Conservation (phyloP, 2,888 invertebrate species). For the Siphlonurus alternatus region DNA sequence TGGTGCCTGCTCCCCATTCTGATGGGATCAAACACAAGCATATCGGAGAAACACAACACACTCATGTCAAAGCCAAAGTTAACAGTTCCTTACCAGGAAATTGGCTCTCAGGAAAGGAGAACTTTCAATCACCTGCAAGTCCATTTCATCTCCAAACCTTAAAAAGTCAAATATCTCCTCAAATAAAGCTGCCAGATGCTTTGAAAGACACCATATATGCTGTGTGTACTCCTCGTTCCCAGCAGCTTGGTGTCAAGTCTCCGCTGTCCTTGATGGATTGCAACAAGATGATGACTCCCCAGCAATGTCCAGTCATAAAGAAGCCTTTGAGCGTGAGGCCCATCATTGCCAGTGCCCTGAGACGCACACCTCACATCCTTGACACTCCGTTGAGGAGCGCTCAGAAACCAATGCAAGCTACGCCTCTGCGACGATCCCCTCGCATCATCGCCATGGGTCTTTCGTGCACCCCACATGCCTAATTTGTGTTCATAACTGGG, state of each 20-base stretch:
- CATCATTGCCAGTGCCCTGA: neutral
- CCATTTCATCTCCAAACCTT: neutral
- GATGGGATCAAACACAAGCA: neutral
- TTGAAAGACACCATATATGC: slow-evolving; percentile 10
- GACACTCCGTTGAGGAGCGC: neutral
- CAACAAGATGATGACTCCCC: neutral
- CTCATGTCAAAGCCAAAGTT: neutral
- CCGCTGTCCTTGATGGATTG: neutral
- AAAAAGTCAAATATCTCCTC: slow-evolving; percentile 2
- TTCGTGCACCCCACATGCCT: neutral
- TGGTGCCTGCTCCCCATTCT: neutral
- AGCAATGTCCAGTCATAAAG: neutral
- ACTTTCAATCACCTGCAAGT: neutral
- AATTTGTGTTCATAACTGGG: no score
- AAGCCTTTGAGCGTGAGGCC: neutral
- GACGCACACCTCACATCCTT: neutral
- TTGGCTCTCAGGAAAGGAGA: neutral
- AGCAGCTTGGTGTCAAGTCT: neutral
- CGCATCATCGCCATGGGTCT: neutral
- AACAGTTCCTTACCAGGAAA: neutral
- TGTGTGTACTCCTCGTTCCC: slow-evolving; percentile 9
- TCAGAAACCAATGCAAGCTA: neutral
- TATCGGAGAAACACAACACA: neutral
- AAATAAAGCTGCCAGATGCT: slow-evolving; percentile 7
- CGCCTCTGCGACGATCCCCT: neutral